Conservation (phyloP, 2,113 vertebrate species). For the Chamaea fasciata region DNA sequence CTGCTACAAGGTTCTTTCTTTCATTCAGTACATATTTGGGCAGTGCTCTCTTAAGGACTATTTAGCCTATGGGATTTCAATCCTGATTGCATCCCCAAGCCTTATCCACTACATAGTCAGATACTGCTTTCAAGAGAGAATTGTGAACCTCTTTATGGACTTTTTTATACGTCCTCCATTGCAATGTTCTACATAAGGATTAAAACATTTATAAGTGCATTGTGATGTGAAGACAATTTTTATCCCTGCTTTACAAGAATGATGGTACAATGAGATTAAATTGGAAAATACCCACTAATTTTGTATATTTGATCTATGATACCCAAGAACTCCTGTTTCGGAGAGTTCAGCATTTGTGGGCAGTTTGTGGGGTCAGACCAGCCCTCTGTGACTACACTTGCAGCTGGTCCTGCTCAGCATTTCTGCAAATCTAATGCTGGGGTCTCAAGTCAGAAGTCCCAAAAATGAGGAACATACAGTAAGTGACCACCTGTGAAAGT, state of each 20-base stretch:
- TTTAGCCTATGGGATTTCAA: not conserved
- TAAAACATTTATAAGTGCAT: not conserved
- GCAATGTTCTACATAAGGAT: not conserved
- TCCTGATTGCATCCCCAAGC: not conserved
- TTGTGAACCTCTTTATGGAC: not conserved
- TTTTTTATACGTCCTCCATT: not conserved
- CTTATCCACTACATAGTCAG: not conserved
- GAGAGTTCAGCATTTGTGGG: not conserved
- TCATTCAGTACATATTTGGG: not conserved
- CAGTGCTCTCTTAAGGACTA: not conserved
- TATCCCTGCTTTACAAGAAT: not conserved
- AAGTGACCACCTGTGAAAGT: conserved; percentile 46
- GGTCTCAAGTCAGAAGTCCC: not conserved
- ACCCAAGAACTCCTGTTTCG: not conserved
- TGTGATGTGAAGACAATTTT: not conserved
- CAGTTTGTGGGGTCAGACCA: not conserved
- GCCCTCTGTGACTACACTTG: not conserved
- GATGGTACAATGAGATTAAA: not conserved
- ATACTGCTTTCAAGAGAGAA: not conserved
- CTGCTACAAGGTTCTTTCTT: not conserved
- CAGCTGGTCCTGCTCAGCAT: conserved; percentile 30
- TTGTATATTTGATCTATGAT: not conserved
- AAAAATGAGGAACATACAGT: conserved; percentile 44
- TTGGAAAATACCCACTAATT: not conserved
- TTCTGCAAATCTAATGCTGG: not conserved